Percentiles rank a stretch among this genome's conserved stretches.
phyloP scores from a whole-genome alignment of 2,797 vertebrate genomes.

The Zalophus californianus region DNA sequence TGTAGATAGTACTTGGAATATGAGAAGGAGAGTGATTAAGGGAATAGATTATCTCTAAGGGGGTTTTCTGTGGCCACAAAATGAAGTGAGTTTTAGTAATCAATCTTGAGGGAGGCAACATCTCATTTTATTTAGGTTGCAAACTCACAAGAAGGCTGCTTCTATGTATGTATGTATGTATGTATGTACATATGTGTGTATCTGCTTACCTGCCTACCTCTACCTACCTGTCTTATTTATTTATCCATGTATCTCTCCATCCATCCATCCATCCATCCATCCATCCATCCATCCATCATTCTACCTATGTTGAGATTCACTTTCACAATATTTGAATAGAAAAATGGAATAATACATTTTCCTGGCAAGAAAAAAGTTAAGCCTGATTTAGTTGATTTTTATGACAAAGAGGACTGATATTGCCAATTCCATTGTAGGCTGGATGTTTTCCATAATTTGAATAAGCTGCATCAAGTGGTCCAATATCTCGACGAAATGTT shows the following conservation, averaged over 20 bases:
- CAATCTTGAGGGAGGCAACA: neutral
- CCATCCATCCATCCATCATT: neutral
- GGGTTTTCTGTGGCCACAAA: neutral
- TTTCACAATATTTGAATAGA: slow-evolving; percentile 15
- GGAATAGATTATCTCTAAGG: neutral
- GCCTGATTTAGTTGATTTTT: neutral
- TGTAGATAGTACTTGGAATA: neutral
- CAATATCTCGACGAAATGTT: neutral
- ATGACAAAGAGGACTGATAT: neutral
- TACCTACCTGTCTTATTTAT: neutral
- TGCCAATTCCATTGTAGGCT: neutral
- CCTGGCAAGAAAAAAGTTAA: neutral
- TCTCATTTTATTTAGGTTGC: neutral
- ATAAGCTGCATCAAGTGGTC: neutral
- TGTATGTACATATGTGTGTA: neutral
- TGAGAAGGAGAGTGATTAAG: neutral
- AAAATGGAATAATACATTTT: slow-evolving; percentile 29
- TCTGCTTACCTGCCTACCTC: neutral
- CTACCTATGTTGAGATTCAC: neutral
- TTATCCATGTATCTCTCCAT: neutral
- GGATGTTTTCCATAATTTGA: neutral
- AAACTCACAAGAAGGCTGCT: neutral
- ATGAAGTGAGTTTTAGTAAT: slow-evolving; percentile 1
- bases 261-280: too few relatives aligned
- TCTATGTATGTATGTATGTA: neutral